A percentile compares a stretch with the other conserved stretches of the same genome.
Evolutionary conservation across 2,888 invertebrate genomes (phyloP).

Genomic region (Monoplex corrugatus): DNA sequence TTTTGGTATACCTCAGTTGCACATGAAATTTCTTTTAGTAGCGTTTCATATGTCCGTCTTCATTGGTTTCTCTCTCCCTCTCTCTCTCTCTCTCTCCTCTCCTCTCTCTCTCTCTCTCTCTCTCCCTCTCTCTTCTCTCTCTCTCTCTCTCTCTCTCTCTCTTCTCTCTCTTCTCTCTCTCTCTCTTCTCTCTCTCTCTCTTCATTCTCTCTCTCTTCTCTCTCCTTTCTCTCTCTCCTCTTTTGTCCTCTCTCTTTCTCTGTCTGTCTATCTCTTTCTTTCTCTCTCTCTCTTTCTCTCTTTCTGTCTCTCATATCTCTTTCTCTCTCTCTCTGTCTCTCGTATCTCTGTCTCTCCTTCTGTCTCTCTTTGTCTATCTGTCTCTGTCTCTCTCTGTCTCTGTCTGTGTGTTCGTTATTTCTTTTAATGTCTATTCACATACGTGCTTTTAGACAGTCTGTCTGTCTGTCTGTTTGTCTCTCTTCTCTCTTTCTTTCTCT

Average conservation of each 20-base stretch:
- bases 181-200: too few relatives aligned
- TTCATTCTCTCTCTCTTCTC: conserved; percentile 41
- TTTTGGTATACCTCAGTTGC: too few relatives aligned
- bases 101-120: neutral
- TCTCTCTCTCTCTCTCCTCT: neutral
- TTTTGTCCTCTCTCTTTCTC: neutral
- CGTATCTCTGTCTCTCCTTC: neutral
- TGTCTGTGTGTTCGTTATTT: neutral
- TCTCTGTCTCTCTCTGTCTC: neutral
- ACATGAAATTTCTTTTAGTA: too few relatives aligned
- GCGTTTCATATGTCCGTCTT: too few relatives aligned
- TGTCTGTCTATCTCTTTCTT: neutral
- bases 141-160: neutral
- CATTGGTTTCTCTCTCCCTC: too few relatives aligned
- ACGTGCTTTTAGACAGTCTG: too few relatives aligned
- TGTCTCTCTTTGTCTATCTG: too few relatives aligned
- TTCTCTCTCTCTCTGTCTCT: conserved; percentile 11
- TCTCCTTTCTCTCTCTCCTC: conserved; percentile 38
- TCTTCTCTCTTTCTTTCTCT: too few relatives aligned
- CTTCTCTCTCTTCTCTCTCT: neutral
- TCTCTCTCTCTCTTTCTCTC: conserved; percentile 2
- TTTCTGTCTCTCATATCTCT: neutral
- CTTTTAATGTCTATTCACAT: too few relatives aligned
- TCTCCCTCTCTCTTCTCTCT: neutral
- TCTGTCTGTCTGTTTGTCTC: too few relatives aligned